These are phyloP conservation scores for Xiphophorus maculatus DNA, from an alignment of 2,113 vertebrate species.

Conservation along the genomic window DNA sequence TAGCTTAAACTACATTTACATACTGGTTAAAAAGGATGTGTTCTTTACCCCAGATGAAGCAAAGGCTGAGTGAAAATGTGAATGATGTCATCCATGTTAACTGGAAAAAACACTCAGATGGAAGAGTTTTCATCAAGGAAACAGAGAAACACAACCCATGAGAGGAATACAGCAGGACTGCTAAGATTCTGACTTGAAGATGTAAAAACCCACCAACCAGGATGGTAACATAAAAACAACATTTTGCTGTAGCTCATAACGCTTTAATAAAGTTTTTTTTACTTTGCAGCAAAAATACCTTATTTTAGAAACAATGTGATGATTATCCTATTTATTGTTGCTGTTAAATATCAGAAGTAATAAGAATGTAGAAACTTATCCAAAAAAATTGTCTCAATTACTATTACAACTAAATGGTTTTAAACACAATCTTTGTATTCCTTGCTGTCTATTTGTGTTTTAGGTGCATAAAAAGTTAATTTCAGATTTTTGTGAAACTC, in stretches of 20 bases:
- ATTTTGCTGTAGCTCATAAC: neutral
- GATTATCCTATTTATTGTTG: neutral
- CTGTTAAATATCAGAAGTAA: neutral
- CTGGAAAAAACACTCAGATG: conserved; percentile 11
- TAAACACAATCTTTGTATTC: too few relatives aligned
- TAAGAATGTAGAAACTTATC: too few relatives aligned
- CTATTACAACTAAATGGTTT: too few relatives aligned
- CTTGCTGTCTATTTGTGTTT: too few relatives aligned
- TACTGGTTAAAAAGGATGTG: neutral
- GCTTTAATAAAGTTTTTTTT: neutral
- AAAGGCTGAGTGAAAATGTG: neutral
- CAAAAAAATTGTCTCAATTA: too few relatives aligned
- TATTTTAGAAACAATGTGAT: neutral
- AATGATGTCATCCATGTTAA: neutral
- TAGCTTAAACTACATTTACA: neutral
- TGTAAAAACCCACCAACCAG: too few relatives aligned
- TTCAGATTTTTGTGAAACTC: too few relatives aligned
- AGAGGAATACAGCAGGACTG: neutral
- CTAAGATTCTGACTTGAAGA: neutral
- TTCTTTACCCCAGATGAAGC: neutral
- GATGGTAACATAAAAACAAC: neutral
- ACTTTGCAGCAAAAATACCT: neutral
- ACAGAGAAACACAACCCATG: neutral
- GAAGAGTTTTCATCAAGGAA: neutral
- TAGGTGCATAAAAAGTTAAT: too few relatives aligned